Evolutionary conservation across 2,888 invertebrate genomes (phyloP).

Genomic region (Neoaliturus tenellus): DNA sequence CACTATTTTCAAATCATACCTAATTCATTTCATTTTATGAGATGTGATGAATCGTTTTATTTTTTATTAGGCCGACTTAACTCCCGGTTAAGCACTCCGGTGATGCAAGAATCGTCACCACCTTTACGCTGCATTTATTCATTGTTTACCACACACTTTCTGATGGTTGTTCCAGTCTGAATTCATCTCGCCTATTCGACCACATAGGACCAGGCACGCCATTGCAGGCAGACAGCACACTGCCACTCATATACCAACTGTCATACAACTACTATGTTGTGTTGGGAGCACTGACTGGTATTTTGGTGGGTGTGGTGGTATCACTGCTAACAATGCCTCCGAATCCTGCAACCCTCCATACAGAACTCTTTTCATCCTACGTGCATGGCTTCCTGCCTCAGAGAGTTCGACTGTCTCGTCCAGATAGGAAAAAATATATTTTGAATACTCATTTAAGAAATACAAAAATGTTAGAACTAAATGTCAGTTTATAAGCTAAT

Average conservation of each 20-base stretch:
- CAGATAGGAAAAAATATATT: neutral
- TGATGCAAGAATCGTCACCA: too few species aligned
- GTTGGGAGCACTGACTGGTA: constrained; percentile 77
- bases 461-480: too few species aligned
- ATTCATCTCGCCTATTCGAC: constrained; percentile 18
- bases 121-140: too few species aligned
- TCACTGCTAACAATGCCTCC: constrained; percentile 77
- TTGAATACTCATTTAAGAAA: neutral
- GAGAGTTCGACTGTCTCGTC: neutral
- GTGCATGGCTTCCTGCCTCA: neutral
- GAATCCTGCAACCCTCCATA: constrained; percentile 72
- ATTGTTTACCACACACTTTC: too few species aligned
- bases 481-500: too few species aligned
- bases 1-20: too few species aligned
- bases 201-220: constrained; percentile 45
- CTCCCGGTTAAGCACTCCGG: too few species aligned
- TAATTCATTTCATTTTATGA: too few species aligned
- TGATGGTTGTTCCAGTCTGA: constrained; percentile 11
- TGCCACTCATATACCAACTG: constrained; percentile 76
- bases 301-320: constrained; percentile 78
- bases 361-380: constrained; percentile 79
- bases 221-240: constrained; percentile 32
- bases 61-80: too few species aligned
- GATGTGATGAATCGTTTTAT: too few species aligned
- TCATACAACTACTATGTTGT: constrained; percentile 83